A percentile compares a stretch with the other conserved stretches of the same genome.
phyloP scores from a whole-genome alignment of 2,797 vertebrate genomes.

The Anomalospiza imberbis region DNA sequence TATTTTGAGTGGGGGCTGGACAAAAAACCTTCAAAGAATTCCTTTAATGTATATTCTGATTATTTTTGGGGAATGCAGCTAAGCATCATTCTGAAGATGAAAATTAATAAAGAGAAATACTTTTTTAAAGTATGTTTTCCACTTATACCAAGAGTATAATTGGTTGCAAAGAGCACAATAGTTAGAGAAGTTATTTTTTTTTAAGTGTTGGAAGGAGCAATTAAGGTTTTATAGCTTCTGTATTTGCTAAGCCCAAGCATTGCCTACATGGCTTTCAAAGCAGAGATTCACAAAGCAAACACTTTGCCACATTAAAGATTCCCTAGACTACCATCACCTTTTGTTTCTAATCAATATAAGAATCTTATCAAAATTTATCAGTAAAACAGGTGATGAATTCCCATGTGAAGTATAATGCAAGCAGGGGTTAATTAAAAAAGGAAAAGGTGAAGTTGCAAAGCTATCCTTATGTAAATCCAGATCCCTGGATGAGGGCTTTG shows the following conservation, averaged over 20 bases:
- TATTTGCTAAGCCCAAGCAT: not conserved
- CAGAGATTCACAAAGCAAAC: not conserved
- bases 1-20: not conserved
- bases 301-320: not conserved
- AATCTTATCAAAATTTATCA: not conserved
- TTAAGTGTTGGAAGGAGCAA: not conserved
- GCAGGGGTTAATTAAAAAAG: slow-evolving; percentile 34
- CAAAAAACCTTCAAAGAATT: not conserved
- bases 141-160: not conserved
- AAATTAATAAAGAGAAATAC: not conserved
- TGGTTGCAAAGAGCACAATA: slow-evolving; percentile 5
- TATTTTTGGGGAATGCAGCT: not conserved
- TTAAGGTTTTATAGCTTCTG: slow-evolving; percentile 21
- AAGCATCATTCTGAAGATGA: not conserved
- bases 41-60: not conserved
- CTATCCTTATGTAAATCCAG: not conserved
- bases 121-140: not conserved
- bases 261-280: not conserved
- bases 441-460: slow-evolving; percentile 10
- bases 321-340: not conserved
- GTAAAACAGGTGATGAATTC: not conserved
- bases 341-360: slow-evolving; percentile 1
- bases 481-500: not conserved
- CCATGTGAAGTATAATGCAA: not conserved
- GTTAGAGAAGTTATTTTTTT: slow-evolving; percentile 19